Evolutionary conservation across 2,888 invertebrate genomes (phyloP).

Genomic region (Aleiodes alternator): DNA sequence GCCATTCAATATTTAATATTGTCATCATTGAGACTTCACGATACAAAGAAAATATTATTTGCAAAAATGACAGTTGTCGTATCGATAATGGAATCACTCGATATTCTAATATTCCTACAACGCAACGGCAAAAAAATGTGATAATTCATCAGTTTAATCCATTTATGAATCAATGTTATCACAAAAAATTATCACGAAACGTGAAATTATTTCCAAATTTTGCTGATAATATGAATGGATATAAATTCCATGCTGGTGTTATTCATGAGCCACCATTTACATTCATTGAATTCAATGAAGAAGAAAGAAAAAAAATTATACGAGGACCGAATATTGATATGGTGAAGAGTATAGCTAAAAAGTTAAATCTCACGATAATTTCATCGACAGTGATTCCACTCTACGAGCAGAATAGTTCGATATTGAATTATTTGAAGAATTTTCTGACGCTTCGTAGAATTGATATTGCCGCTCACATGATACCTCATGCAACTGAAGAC

Average conservation of each 20-base stretch:
- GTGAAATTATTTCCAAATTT: conserved; percentile 56
- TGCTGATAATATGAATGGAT: conserved; percentile 53
- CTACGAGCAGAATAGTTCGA: not conserved
- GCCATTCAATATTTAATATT: not conserved
- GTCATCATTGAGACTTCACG: not conserved
- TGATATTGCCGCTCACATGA: too few relatives aligned
- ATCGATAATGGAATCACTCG: not conserved
- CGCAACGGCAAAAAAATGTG: not conserved
- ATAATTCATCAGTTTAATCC: conserved; percentile 52
- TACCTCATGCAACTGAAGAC: too few relatives aligned
- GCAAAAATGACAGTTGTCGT: not conserved
- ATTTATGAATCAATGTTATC: conserved; percentile 42
- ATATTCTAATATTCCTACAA: not conserved
- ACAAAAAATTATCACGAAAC: conserved; percentile 26
- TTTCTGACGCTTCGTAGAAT: too few relatives aligned
- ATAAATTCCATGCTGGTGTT: conserved; percentile 45
- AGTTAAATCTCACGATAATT: conserved; percentile 54
- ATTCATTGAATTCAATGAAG: not conserved
- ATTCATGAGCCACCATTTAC: conserved; percentile 37
- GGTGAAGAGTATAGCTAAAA: conserved; percentile 20
- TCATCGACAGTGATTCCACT: not conserved
- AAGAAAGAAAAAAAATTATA: not conserved
- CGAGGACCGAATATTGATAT: conserved; percentile 41
- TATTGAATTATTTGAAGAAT: not conserved
- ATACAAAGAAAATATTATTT: not conserved